phyloP scores from a whole-genome alignment of 2,113 vertebrate species.

The Rhinoderma darwinii region DNA sequence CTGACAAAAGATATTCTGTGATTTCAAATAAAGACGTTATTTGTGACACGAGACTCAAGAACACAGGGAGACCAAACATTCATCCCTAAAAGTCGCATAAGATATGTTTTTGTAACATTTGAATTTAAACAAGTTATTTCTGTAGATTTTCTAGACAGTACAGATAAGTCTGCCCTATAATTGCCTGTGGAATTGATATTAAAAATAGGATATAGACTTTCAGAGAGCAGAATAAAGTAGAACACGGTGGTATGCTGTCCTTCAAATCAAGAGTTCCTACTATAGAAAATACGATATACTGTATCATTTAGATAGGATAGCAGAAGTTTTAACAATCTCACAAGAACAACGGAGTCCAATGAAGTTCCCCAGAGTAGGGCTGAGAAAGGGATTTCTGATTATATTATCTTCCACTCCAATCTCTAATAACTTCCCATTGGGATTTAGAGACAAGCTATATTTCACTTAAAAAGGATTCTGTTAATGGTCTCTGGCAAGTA shows the following conservation, averaged over 20 bases:
- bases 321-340: slow-evolving; percentile 34
- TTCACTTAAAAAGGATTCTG: slow-evolving; percentile 39
- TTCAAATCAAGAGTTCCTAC: not conserved
- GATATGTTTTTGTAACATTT: slow-evolving; percentile 19
- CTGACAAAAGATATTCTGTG: slow-evolving; percentile 49
- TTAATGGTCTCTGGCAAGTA: slow-evolving; percentile 44
- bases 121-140: not conserved
- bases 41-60: slow-evolving; percentile 45
- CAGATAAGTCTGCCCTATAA: not conserved
- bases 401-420: slow-evolving; percentile 38
- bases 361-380: not conserved
- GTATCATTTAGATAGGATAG: not conserved
- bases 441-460: slow-evolving; percentile 33
- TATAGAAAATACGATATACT: not conserved
- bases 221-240: slow-evolving; percentile 5
- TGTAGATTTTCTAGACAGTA: not conserved
- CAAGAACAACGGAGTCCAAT: slow-evolving; percentile 23
- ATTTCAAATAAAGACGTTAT: slow-evolving; percentile 49
- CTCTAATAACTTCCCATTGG: slow-evolving; percentile 49
- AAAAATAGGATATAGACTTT: not conserved
- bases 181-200: slow-evolving; percentile 5
- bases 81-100: slow-evolving; percentile 4
- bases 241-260: not conserved
- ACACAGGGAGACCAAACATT: not conserved
- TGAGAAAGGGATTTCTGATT: slow-evolving; percentile 49